Evolutionary conservation across 2,888 invertebrate genomes (phyloP).

Genomic region (Catocala sponsa): DNA sequence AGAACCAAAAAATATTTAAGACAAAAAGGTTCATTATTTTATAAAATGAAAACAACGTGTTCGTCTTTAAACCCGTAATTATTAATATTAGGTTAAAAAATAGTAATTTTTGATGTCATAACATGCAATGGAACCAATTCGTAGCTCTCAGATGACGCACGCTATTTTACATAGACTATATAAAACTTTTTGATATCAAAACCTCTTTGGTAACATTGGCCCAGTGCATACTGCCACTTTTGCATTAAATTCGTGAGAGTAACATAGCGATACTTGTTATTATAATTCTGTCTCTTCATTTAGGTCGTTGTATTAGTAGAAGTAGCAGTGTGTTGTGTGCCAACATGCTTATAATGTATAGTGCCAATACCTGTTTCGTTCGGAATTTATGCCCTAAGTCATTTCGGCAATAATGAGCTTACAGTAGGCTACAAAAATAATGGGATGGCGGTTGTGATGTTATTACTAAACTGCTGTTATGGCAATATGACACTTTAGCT

Average conservation of each 20-base stretch:
- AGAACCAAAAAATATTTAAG: slow-evolving; percentile 23
- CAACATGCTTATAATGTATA: slow-evolving; percentile 45
- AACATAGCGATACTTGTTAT: too few relatives aligned
- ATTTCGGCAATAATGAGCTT: slow-evolving; percentile 69
- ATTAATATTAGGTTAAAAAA: slow-evolving; percentile 33
- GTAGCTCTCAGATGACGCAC: slow-evolving; percentile 41
- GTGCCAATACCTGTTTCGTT: slow-evolving; percentile 62
- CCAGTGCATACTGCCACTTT: slow-evolving; percentile 9
- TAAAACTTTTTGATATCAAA: slow-evolving; percentile 33
- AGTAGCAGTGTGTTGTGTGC: slow-evolving; percentile 4
- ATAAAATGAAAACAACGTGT: slow-evolving; percentile 3
- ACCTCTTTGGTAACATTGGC: slow-evolving; percentile 41
- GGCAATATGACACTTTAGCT: slow-evolving; percentile 64
- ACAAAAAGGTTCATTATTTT: slow-evolving; percentile 20
- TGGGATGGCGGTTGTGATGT: slow-evolving; percentile 75
- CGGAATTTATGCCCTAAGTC: slow-evolving; percentile 55
- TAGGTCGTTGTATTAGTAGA: too few relatives aligned
- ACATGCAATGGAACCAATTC: slow-evolving; percentile 6
- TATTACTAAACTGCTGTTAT: slow-evolving; percentile 61
- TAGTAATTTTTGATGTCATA: slow-evolving; percentile 22
- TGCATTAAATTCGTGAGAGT: background rate
- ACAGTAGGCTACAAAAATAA: slow-evolving; percentile 64
- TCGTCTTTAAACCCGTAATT: slow-evolving; percentile 32
- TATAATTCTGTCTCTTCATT: too few relatives aligned
- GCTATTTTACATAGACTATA: slow-evolving; percentile 39